phyloP scores from a whole-genome alignment of 2,888 invertebrate species.

The Hoplodrina blanda region DNA sequence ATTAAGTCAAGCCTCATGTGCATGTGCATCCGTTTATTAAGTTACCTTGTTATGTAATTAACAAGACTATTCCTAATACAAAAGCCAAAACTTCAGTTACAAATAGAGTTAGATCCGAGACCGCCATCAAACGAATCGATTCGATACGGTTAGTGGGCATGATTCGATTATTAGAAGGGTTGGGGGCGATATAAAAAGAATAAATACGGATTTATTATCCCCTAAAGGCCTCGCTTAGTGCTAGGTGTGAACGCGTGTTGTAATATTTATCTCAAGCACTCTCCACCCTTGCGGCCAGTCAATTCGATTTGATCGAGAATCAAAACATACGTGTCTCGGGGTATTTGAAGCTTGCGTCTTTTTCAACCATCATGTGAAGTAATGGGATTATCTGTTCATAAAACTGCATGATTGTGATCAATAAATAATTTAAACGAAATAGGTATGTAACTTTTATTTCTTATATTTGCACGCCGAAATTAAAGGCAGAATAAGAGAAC shows the following conservation, averaged over 20 bases:
- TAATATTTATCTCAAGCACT: conserved; percentile 84
- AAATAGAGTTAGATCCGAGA: conserved; percentile 29
- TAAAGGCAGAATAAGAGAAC: too few species aligned
- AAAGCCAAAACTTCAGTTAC: conserved; percentile 33
- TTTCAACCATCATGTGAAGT: conserved; percentile 1
- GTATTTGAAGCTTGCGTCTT: conserved; percentile 45
- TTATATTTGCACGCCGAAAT: too few species aligned
- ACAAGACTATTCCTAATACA: background rate
- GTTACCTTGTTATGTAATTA: conserved; percentile 6
- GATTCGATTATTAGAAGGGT: conserved; percentile 86
- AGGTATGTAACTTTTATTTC: too few species aligned
- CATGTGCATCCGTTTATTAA: background rate
- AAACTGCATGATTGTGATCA: too few species aligned
- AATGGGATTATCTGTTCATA: too few species aligned
- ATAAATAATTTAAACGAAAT: too few species aligned
- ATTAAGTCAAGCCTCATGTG: background rate
- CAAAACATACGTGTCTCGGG: conserved; percentile 82
- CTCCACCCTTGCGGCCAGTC: conserved; percentile 82
- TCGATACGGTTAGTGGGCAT: conserved; percentile 82
- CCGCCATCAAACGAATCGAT: conserved; percentile 77
- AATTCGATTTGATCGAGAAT: conserved; percentile 85
- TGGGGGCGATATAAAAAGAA: conserved; percentile 87
- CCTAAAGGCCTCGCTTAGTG: conserved; percentile 87
- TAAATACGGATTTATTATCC: conserved; percentile 91
- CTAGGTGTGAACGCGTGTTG: conserved; percentile 87